phyloP scores from a whole-genome alignment of 1,140 invertebrate genomes.

The Heliconius hewitsoni region DNA sequence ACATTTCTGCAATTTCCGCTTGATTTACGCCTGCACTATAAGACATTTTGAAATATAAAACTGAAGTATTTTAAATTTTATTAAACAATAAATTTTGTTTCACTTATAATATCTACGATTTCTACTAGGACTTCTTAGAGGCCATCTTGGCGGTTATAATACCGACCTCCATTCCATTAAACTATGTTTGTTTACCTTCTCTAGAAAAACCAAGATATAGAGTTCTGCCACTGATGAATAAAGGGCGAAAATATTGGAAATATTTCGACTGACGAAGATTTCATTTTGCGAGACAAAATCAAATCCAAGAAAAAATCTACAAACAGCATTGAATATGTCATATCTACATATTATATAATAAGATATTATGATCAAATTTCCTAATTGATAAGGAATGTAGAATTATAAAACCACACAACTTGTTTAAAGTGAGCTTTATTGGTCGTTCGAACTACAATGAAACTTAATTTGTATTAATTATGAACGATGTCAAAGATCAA shows the following conservation, averaged over 20 bases:
- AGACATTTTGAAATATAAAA: conserved; percentile 36
- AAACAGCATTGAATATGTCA: not conserved
- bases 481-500: conserved; percentile 34
- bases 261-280: too few species aligned
- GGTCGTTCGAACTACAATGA: conserved; percentile 24
- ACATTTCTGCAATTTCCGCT: conserved; percentile 37
- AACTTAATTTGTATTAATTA: conserved; percentile 27
- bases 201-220: too few species aligned
- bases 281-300: too few species aligned
- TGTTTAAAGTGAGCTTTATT: conserved; percentile 26
- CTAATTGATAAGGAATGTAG: conserved; percentile 28
- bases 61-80: conserved; percentile 30
- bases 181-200: too few species aligned
- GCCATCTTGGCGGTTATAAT: not conserved
- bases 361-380: not conserved
- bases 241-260: too few species aligned
- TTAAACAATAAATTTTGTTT: conserved; percentile 36
- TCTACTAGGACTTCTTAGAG: not conserved
- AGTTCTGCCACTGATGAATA: too few species aligned
- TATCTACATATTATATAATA: not conserved
- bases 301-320: too few species aligned
- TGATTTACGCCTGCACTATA: conserved; percentile 34
- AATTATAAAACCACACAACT: conserved; percentile 20
- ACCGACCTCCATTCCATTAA: not conserved
- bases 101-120: conserved; percentile 21